These are phyloP conservation scores for Echinops telfairi DNA, from an alignment of 2,113 vertebrate genomes.

Conservation along the genomic window DNA sequence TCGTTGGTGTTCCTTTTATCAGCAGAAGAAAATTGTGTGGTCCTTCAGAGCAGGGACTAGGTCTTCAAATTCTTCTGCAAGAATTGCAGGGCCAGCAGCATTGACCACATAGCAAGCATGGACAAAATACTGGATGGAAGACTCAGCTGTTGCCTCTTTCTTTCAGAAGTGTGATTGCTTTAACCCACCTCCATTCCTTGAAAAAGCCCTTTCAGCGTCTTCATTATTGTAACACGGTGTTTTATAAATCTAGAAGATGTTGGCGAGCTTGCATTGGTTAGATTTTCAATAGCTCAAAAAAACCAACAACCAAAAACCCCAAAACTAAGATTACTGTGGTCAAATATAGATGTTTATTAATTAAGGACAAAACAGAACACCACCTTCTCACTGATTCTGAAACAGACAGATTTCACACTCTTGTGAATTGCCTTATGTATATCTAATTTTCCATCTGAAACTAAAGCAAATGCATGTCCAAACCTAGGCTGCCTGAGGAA, in stretches of 20 bases:
- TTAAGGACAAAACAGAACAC: conserved; percentile 37
- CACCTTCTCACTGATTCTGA: conserved; percentile 18
- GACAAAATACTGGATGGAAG: conserved; percentile 26
- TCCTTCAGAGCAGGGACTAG: neutral
- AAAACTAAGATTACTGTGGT: neutral
- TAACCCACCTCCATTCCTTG: neutral
- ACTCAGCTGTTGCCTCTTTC: conserved; percentile 13
- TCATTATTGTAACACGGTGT: neutral
- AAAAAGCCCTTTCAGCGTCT: neutral
- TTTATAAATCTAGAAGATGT: neutral
- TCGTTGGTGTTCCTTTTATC: neutral
- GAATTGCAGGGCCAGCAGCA: neutral
- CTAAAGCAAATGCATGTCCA: neutral
- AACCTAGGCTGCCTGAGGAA: neutral
- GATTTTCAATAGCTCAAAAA: conserved; percentile 16
- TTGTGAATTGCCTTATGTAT: conserved; percentile 47
- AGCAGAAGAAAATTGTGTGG: neutral
- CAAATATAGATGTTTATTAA: conserved; percentile 34
- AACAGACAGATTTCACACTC: conserved; percentile 25
- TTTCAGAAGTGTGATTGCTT: neutral
- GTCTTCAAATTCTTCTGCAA: conserved; percentile 10
- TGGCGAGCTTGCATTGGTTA: conserved; percentile 15
- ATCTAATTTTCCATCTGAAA: conserved; percentile 50
- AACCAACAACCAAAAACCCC: too few relatives aligned
- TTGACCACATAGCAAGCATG: neutral